phyloP scores from a whole-genome alignment of 2,888 invertebrate genomes.

The Acholoe squamosa region DNA sequence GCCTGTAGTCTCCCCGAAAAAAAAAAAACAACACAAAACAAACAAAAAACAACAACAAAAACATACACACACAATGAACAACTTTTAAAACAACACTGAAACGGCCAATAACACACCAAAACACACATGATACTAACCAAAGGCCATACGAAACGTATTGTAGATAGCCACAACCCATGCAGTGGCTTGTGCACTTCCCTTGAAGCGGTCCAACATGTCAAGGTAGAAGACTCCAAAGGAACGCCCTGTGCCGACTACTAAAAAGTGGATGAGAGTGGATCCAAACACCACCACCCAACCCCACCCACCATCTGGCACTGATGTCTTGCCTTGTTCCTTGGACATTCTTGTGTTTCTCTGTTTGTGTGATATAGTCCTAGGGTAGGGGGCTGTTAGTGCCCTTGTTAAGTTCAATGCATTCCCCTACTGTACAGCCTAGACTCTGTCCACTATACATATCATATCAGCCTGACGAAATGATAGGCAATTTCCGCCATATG shows the following conservation, averaged over 20 bases:
- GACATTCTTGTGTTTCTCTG: neutral
- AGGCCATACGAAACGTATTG: conserved; percentile 40
- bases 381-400: neutral
- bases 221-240: conserved; percentile 62
- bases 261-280: conserved; percentile 48
- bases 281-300: conserved; percentile 63
- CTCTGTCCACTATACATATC: too few relatives aligned
- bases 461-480: too few relatives aligned
- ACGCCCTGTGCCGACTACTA: conserved; percentile 54
- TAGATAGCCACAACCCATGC: conserved; percentile 56
- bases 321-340: neutral
- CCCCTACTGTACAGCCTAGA: too few relatives aligned
- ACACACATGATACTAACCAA: conserved; percentile 47
- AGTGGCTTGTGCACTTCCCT: conserved; percentile 29
- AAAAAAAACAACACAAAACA: too few relatives aligned
- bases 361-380: neutral
- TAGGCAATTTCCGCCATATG: too few relatives aligned
- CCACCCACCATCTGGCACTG: conserved; percentile 62
- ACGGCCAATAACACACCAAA: too few relatives aligned
- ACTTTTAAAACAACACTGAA: too few relatives aligned
- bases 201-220: conserved; percentile 52
- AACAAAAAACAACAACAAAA: too few relatives aligned
- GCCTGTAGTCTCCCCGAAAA: too few relatives aligned
- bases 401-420: neutral
- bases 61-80: too few relatives aligned